These are phyloP conservation scores for Erpornis zantholeuca DNA, from an alignment of 2,113 vertebrate species.

Conservation along the genomic window DNA sequence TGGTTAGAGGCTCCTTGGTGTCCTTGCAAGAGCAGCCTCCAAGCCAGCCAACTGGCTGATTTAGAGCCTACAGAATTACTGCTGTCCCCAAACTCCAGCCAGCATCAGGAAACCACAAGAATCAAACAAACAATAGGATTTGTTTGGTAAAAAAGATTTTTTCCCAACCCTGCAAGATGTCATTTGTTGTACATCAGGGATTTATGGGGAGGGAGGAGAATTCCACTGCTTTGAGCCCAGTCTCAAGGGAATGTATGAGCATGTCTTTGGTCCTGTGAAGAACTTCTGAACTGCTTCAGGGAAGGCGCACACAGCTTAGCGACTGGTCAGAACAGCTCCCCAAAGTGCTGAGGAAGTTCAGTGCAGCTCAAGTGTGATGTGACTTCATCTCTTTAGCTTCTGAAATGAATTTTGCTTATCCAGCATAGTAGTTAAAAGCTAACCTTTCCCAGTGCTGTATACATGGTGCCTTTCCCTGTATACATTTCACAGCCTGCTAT, in stretches of 20 bases:
- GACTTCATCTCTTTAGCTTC: not conserved
- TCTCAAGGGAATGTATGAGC: not conserved
- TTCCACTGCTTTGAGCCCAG: not conserved
- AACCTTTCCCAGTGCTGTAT: not conserved
- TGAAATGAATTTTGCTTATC: not conserved
- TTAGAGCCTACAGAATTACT: not conserved
- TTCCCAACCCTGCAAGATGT: not conserved
- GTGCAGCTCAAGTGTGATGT: not conserved
- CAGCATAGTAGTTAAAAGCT: not conserved
- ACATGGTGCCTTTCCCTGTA: not conserved
- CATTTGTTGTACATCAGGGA: not conserved
- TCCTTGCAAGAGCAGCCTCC: not conserved
- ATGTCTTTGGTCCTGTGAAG: not conserved
- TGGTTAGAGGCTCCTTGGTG: not conserved
- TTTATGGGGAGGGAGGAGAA: not conserved
- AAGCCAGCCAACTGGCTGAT: not conserved
- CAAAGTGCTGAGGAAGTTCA: not conserved
- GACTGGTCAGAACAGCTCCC: not conserved
- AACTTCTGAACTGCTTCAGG: not conserved
- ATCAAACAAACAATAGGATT: conserved; percentile 8
- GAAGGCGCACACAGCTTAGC: not conserved
- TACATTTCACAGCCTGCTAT: not conserved
- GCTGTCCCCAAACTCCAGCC: not conserved
- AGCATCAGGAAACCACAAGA: not conserved
- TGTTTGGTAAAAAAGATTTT: not conserved